Evolutionary conservation across 2,113 vertebrate species (phyloP).

Genomic region (Myotis lucifugus): DNA sequence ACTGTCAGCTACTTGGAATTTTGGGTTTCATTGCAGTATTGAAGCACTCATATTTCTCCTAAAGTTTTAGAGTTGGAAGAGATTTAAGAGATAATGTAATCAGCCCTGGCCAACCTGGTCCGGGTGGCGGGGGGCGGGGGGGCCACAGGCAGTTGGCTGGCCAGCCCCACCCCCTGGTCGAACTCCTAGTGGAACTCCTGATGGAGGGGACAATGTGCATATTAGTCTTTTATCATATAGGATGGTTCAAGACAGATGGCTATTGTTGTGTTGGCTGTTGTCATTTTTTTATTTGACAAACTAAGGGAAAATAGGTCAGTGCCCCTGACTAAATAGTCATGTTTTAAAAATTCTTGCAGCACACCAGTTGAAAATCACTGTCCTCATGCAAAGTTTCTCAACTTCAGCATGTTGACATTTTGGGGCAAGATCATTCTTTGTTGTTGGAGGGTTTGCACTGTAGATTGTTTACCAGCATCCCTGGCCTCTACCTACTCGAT

Average conservation of each 20-base stretch:
- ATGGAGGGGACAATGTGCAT: no score
- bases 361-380: neutral
- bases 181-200: no score
- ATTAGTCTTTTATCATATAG: no score
- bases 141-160: no score
- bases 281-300: neutral
- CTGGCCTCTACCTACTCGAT: neutral
- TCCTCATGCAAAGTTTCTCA: neutral
- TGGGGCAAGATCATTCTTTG: neutral
- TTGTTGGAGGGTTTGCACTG: neutral
- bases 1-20: neutral
- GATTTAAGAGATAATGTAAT: conserved; percentile 24
- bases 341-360: neutral
- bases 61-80: neutral
- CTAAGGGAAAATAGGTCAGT: neutral
- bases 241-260: no score
- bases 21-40: neutral
- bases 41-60: neutral
- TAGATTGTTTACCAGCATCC: neutral
- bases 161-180: no score
- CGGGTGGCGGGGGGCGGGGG: no score
- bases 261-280: neutral
- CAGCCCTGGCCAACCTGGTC: neutral
- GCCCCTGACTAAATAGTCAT: neutral
- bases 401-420: neutral